Percentiles rank a stretch among this genome's conserved stretches.
These are phyloP conservation scores for Struthio camelus DNA, from an alignment of 2,113 vertebrate species.

Conservation along the genomic window DNA sequence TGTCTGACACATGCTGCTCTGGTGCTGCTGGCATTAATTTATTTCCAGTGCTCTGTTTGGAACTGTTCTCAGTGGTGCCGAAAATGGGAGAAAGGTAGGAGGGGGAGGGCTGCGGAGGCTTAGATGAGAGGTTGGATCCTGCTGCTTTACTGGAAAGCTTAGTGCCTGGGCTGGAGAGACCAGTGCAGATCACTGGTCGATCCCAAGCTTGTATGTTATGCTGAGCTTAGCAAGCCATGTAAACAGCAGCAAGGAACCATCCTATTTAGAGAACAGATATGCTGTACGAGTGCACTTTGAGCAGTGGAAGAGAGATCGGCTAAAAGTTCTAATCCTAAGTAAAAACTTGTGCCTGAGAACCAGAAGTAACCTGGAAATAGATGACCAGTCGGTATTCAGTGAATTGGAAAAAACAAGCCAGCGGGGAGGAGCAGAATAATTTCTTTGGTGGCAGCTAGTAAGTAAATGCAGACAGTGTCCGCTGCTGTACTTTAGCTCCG, in stretches of 20 bases:
- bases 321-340: background rate
- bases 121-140: background rate
- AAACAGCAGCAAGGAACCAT: background rate
- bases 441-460: background rate
- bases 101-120: background rate
- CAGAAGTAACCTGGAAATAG: background rate
- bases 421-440: background rate
- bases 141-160: background rate
- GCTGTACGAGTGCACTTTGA: background rate
- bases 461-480: background rate
- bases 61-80: background rate
- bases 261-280: background rate
- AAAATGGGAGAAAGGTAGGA: background rate
- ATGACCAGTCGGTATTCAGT: background rate
- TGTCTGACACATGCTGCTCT: background rate
- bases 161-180: background rate
- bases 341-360: background rate
- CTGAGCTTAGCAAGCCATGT: background rate
- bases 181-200: fast-evolving
- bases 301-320: background rate
- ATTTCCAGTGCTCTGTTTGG: background rate
- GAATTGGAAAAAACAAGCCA: background rate
- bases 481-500: background rate
- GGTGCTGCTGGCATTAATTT: background rate
- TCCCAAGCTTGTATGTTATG: background rate